Percentiles rank a stretch among this genome's conserved stretches.
Evolutionary conservation across 2,797 vertebrate genomes (phyloP).

Genomic region (Calcarius lapponicus): DNA sequence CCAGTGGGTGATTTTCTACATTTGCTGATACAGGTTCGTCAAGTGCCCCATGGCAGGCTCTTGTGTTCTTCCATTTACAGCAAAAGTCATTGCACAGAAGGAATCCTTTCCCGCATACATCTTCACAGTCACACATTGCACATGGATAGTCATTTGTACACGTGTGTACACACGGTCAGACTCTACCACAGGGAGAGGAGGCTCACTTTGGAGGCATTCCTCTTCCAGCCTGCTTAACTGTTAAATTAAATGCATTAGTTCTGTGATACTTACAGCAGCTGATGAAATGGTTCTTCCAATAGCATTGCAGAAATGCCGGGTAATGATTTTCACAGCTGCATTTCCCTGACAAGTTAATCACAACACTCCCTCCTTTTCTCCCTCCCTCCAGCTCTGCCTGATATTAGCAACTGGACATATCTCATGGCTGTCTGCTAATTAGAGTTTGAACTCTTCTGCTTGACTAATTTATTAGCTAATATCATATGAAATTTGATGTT

Average conservation of each 20-base stretch:
- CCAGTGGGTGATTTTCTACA: background rate
- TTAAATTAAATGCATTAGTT: background rate
- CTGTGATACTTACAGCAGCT: background rate
- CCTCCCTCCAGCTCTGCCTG: background rate
- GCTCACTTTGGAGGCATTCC: background rate
- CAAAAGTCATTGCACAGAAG: background rate
- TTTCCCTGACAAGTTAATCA: constrained; percentile 13
- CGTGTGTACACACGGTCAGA: background rate
- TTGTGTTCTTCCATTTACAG: background rate
- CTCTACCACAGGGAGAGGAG: background rate
- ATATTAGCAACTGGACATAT: background rate
- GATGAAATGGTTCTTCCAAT: background rate
- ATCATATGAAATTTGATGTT: constrained; percentile 16
- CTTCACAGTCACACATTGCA: background rate
- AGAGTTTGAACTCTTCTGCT: constrained; percentile 6
- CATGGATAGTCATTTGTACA: rapidly evolving
- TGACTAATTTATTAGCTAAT: constrained; percentile 37
- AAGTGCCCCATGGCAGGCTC: background rate
- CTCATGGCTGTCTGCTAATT: background rate
- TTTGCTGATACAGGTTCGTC: background rate
- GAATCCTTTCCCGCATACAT: background rate
- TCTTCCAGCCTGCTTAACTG: background rate
- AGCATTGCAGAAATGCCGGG: background rate
- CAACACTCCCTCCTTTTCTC: background rate
- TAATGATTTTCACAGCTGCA: background rate